Evolutionary conservation across 2,888 invertebrate genomes (phyloP).

Genomic region (Gryllus longicercus): DNA sequence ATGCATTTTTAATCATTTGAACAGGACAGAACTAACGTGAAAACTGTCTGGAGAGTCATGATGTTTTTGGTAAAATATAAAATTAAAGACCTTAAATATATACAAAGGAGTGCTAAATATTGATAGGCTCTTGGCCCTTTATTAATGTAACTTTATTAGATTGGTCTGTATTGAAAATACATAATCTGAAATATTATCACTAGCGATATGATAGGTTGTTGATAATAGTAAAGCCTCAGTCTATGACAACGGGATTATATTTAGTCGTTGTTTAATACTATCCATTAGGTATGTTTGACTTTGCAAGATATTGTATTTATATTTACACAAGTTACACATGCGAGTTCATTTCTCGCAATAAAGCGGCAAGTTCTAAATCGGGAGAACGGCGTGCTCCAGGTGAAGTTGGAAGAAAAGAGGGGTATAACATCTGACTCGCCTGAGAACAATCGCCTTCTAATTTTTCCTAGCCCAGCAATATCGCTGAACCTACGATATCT

Average conservation of each 20-base stretch:
- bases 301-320: not conserved
- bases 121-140: too few species aligned
- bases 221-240: not conserved
- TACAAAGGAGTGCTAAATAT: too few species aligned
- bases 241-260: not conserved
- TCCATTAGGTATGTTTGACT: not conserved
- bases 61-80: too few species aligned
- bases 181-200: not conserved
- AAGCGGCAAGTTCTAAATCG: constrained; percentile 9
- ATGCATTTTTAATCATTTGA: too few species aligned
- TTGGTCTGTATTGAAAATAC: not conserved
- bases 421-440: not conserved
- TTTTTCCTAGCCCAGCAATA: not conserved
- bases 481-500: not conserved
- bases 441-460: not conserved
- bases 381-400: not conserved
- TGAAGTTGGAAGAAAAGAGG: not conserved
- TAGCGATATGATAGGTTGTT: not conserved
- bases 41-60: too few species aligned
- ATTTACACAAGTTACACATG: not conserved
- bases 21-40: too few species aligned
- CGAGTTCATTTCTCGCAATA: not conserved
- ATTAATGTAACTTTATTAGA: not conserved
- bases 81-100: too few species aligned
- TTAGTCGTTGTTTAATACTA: constrained; percentile 1